These are phyloP conservation scores for Icerya purchasi DNA, from an alignment of 2,888 invertebrate species.

Conservation along the genomic window DNA sequence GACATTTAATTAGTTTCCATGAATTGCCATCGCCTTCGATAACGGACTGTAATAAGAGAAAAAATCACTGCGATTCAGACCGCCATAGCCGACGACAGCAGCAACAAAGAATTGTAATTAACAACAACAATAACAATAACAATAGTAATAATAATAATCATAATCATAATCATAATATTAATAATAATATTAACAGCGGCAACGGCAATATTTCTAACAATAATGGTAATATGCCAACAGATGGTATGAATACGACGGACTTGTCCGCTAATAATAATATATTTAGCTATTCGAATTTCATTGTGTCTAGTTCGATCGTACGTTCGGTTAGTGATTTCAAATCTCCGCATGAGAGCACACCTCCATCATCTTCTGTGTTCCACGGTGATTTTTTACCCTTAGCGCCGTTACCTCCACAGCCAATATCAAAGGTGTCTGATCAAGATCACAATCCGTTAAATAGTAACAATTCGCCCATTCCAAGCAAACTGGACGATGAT, in stretches of 20 bases:
- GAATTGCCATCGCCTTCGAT: conserved; percentile 21
- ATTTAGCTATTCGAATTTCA: background rate
- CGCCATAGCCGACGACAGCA: background rate
- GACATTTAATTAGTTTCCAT: conserved; percentile 36
- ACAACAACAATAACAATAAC: too few species aligned
- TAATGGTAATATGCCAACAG: background rate
- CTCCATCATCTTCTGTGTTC: background rate
- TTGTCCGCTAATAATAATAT: background rate
- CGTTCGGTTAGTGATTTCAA: background rate
- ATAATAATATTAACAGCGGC: too few species aligned
- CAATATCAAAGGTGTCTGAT: too few species aligned
- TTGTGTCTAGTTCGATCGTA: background rate
- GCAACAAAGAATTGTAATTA: too few species aligned
- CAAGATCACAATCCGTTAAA: too few species aligned
- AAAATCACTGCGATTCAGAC: background rate
- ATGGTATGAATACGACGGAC: background rate
- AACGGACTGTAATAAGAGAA: background rate
- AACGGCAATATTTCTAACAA: background rate
- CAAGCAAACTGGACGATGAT: too few species aligned
- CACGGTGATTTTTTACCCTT: background rate
- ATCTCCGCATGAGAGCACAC: background rate
- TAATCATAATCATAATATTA: too few species aligned
- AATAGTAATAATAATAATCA: too few species aligned
- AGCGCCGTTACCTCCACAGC: background rate
- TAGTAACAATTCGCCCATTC: too few species aligned